Base-by-base conservation (phyloP, 2,113 vertebrate genomes). In the Sterrhoptilus dennistouni region DNA sequence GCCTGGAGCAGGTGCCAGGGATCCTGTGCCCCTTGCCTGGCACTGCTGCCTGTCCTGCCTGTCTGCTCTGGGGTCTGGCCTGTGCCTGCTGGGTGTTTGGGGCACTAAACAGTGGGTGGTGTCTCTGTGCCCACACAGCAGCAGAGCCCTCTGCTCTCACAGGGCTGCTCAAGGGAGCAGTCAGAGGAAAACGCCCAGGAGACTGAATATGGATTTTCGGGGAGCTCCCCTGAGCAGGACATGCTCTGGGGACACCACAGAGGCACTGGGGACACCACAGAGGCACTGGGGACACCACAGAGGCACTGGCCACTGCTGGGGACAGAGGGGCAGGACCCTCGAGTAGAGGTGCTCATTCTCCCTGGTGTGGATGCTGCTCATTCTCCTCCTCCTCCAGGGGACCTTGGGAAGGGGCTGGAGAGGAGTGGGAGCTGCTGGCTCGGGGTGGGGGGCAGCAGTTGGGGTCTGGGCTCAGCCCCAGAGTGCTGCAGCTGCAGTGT, bases 241-340 rank as follows among this genome's bases (percentile, higher is more conserved):
- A 0, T 1, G 0, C n/a, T 45, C 27, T 2, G 4, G 64, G 65
- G 52, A 36, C 33, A 19, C n/a, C 1, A 2, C 3, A 17, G 61
- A 31, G 85, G 6, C 23, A 2, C 0, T 18, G 69, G 17, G n/a
- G n/a, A n/a, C n/a, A n/a, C n/a, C n/a, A n/a, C n/a, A n/a, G n/a
- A n/a, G n/a, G n/a, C n/a, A n/a, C 27, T 2, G 4, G 64, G 65
- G 52, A 36, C 33, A 19, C n/a, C 1, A 2, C 3, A 17, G 61
- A 31, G 85, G 6, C 23, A 2, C 0, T 18, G 69, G 17, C 59
- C 9, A 0, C 38, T 40, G 74, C 54, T 54, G 36, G 25, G 40
- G 27, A n/a, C 6, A 42, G 21, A 5, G 25, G 36, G 40, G 16
- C 60, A 87, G 72, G 47, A 71, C 23, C n/a, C 52, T 71, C 2